phyloP scores from a whole-genome alignment of 1,140 invertebrate genomes.

The Drosophila ambigua region DNA sequence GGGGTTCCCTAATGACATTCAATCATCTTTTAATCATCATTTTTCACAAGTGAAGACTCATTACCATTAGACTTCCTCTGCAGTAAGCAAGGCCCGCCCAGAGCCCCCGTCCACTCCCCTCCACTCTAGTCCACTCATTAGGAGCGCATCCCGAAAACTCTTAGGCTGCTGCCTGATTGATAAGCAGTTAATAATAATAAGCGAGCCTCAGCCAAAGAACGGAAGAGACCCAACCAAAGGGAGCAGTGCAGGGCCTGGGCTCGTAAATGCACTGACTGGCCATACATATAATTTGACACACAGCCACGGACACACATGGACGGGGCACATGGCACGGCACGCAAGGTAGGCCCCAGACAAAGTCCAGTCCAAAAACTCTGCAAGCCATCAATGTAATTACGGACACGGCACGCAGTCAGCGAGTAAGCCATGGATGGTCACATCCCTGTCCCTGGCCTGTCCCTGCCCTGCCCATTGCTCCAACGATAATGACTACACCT shows the following conservation, averaged over 20 bases:
- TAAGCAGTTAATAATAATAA: constrained; percentile 59
- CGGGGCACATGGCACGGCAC: not conserved
- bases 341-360: constrained; percentile 14
- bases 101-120: not conserved
- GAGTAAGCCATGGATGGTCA: constrained; percentile 7
- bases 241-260: constrained; percentile 31
- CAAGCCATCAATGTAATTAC: constrained; percentile 72
- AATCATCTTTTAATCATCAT: constrained; percentile 3
- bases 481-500: constrained; percentile 73
- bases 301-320: not conserved
- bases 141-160: constrained; percentile 11
- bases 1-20: not conserved
- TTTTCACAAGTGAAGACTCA: constrained; percentile 13
- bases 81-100: not conserved
- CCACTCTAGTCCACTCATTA: constrained; percentile 20
- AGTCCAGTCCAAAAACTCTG: constrained; percentile 24
- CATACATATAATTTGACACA: constrained; percentile 36
- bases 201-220: constrained; percentile 33
- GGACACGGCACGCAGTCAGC: constrained; percentile 55
- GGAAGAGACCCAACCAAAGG: constrained; percentile 4
- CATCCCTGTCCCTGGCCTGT: not conserved
- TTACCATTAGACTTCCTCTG: constrained; percentile 10
- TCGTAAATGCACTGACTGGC: constrained; percentile 67
- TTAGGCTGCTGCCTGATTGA: constrained; percentile 47
- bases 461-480: constrained; percentile 17